Conservation (phyloP, 2,797 vertebrate genomes). For the Valencia hispanica region DNA sequence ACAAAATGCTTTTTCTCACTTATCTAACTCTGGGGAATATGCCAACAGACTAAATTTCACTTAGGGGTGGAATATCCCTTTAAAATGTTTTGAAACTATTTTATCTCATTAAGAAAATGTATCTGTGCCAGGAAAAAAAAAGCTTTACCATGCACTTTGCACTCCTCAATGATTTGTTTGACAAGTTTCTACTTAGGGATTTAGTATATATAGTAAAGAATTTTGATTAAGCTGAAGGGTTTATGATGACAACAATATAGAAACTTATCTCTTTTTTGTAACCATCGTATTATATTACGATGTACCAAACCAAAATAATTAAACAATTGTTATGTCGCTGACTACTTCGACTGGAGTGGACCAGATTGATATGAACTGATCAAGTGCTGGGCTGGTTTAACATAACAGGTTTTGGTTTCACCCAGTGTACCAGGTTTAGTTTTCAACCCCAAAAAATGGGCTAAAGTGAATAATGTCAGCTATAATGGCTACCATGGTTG, state of each 20-base stretch:
- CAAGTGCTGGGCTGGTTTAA: background rate
- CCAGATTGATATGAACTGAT: background rate
- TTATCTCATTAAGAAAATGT: constrained; percentile 76
- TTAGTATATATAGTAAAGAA: constrained; percentile 53
- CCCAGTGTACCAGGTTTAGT: background rate
- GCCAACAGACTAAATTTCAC: no score
- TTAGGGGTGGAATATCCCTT: no score
- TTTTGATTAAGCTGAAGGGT: constrained; percentile 44
- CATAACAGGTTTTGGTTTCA: background rate
- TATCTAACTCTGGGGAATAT: no score
- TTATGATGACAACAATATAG: constrained; percentile 31
- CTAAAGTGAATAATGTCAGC: background rate
- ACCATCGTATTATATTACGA: constrained; percentile 4
- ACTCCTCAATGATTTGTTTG: constrained; percentile 61
- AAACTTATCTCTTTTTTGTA: constrained; percentile 14
- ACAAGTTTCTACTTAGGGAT: constrained; percentile 61
- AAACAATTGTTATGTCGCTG: no score
- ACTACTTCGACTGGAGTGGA: background rate
- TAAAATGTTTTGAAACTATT: constrained; percentile 69
- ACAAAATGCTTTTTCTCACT: no score
- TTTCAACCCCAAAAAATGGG: background rate
- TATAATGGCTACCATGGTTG: background rate
- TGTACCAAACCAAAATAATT: background rate
- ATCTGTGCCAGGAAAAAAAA: constrained; percentile 55
- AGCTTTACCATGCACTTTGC: constrained; percentile 60